Evolutionary conservation across 2,797 vertebrate species (phyloP).

Genomic region (Phyllotis vaccarum): DNA sequence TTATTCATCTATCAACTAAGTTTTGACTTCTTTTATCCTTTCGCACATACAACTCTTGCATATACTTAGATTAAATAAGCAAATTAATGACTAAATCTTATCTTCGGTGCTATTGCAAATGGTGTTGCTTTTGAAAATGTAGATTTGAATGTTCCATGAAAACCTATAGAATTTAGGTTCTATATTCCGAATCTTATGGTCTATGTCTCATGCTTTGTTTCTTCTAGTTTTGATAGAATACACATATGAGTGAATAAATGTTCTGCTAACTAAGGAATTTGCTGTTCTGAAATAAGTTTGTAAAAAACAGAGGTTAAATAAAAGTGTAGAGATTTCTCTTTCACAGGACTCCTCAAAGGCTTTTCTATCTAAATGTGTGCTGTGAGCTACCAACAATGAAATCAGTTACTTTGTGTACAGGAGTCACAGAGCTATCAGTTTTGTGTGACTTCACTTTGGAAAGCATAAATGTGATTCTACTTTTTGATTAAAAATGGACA

Average conservation of each 20-base stretch:
- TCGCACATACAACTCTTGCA: background rate
- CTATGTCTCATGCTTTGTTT: background rate
- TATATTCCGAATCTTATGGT: conserved; percentile 24
- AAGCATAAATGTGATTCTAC: conserved; percentile 29
- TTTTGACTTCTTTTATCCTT: background rate
- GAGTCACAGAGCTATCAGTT: background rate
- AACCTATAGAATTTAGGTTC: background rate
- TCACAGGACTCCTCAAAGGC: background rate
- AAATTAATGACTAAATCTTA: background rate
- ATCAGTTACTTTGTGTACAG: background rate
- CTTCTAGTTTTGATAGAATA: conserved; percentile 6
- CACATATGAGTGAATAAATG: background rate
- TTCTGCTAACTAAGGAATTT: conserved; percentile 18
- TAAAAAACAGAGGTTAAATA: conserved; percentile 32
- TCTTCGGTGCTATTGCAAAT: background rate
- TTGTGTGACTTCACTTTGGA: conserved; percentile 27
- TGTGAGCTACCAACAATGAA: background rate
- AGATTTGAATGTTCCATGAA: background rate
- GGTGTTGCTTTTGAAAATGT: background rate
- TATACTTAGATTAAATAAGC: background rate
- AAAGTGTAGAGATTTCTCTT: background rate
- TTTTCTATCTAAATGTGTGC: background rate
- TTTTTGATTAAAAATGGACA: conserved; percentile 47
- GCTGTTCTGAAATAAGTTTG: conserved; percentile 13
- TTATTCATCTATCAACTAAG: background rate